A percentile compares a stretch with the other conserved stretches of the same genome.
These are phyloP conservation scores for Prionailurus viverrinus DNA, from an alignment of 2,113 vertebrate species.

Conservation along the genomic window DNA sequence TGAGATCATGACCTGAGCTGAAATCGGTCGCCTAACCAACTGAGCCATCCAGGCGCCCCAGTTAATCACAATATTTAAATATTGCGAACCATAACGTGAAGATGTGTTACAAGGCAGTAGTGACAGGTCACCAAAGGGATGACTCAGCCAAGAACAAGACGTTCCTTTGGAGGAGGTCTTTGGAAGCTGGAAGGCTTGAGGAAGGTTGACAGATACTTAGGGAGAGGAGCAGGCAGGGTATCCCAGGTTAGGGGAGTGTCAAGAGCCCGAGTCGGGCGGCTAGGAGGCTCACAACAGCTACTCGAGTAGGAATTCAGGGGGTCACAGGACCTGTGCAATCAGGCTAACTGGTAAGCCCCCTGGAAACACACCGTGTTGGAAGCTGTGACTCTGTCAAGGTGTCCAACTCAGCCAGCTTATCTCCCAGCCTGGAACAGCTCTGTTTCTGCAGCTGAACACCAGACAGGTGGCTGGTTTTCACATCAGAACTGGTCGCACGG, in stretches of 20 bases:
- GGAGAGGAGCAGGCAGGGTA: neutral
- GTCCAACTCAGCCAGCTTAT: neutral
- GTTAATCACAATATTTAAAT: neutral
- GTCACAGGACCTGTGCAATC: neutral
- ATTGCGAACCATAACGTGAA: neutral
- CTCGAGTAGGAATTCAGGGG: neutral
- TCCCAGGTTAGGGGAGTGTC: neutral
- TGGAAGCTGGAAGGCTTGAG: neutral
- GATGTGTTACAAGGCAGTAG: neutral
- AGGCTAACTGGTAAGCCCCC: neutral
- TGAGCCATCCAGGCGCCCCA: too few relatives aligned
- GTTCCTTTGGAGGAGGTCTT: neutral
- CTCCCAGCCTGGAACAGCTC: neutral
- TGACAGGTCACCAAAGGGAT: neutral
- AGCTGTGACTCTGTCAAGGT: neutral
- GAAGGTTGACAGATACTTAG: neutral
- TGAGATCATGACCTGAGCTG: too few relatives aligned
- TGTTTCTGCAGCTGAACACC: neutral
- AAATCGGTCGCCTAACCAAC: too few relatives aligned
- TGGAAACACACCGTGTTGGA: fast-evolving
- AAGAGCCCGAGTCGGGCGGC: neutral
- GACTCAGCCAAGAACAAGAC: neutral
- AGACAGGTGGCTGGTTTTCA: neutral
- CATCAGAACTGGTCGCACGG: neutral
- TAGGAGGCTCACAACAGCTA: neutral